Evolutionary conservation across 2,888 invertebrate genomes (phyloP).

Genomic region (Pycnomerus fuliginosus): DNA sequence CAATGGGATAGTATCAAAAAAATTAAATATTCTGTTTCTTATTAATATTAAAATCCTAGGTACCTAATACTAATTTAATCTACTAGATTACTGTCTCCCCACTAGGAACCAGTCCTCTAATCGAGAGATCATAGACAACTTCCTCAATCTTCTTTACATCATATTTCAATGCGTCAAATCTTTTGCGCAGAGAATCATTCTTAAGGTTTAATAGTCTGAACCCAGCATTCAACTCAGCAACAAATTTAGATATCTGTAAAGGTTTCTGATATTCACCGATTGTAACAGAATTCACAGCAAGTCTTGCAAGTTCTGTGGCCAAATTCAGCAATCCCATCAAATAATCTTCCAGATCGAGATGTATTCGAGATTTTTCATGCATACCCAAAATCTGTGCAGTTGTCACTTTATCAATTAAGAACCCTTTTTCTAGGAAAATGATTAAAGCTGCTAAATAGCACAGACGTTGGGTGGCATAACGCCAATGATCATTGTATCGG

Average conservation of each 20-base stretch:
- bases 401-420: constrained; percentile 71
- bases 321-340: constrained; percentile 79
- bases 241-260: constrained; percentile 78
- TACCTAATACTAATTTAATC: neutral
- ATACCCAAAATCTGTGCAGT: constrained; percentile 77
- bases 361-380: constrained; percentile 72
- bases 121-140: constrained; percentile 84
- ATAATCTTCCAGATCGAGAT: constrained; percentile 89
- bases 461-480: constrained; percentile 75
- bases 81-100: too few relatives aligned
- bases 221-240: constrained; percentile 84
- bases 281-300: constrained; percentile 83
- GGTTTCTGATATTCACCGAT: constrained; percentile 82
- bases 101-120: constrained; percentile 67
- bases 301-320: constrained; percentile 81
- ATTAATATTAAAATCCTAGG: neutral
- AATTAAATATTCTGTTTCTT: neutral
- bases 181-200: constrained; percentile 83
- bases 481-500: constrained; percentile 87
- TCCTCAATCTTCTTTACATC: constrained; percentile 94
- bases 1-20: neutral
- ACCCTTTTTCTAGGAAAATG: constrained; percentile 77
- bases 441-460: constrained; percentile 77
- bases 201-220: constrained; percentile 88
- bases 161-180: constrained; percentile 85